Base-by-base conservation (phyloP, 2,888 invertebrate genomes). In the Pachydiplax longipennis region DNA sequence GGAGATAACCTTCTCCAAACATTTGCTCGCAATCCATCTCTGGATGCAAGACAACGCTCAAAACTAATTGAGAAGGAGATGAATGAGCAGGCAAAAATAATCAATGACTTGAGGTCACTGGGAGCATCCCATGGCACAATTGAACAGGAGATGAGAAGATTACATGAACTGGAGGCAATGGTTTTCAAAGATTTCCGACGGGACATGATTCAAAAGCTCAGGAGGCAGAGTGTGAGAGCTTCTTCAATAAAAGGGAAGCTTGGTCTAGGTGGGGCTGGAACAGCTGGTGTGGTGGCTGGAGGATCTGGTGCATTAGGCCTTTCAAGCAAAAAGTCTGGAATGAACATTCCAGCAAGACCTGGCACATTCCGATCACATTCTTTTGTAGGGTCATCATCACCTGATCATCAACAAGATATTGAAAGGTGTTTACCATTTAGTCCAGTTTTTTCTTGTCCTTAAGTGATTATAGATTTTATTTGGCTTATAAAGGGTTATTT, bases 31-130 rank as follows among this genome's bases (percentile, higher is more conserved):
- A 87, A 87, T 37, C 87, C 87, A 40, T 87, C 87, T 12, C 15
- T 87, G 22, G 97, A 97, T 93, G 96, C 97, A 22, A 96, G 96
- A 93, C 97, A 97, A 93, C 96, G 99, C 25, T 98, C 98, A n/a
- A 97, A 98, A 93, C 95, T 99, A 91, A 98, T 99, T 92, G 99
- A 99, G 94, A 97, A 98, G 93, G 99, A 99, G 94, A 99, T 99
- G 98, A 98, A 98, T 93, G 99, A 99, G 94, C 99, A 99, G 94
- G 97, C 99, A 18, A 98, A 98, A 94, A 97, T 98, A 91, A 98
- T 99, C 91, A 98, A 98, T 93, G 99, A 99, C 94, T 94, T 99
- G 92, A 95, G 97, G 92, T 96, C 97, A 8, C 94, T 98, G 81
- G 98, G 99, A 0, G 99, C 99, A 53, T 97, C 97, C 37, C 97